Evolutionary conservation across 1,140 invertebrate genomes (phyloP), one percentile per base, ranked within the genome.

Genomic region (Musca vetustissima): DNA sequence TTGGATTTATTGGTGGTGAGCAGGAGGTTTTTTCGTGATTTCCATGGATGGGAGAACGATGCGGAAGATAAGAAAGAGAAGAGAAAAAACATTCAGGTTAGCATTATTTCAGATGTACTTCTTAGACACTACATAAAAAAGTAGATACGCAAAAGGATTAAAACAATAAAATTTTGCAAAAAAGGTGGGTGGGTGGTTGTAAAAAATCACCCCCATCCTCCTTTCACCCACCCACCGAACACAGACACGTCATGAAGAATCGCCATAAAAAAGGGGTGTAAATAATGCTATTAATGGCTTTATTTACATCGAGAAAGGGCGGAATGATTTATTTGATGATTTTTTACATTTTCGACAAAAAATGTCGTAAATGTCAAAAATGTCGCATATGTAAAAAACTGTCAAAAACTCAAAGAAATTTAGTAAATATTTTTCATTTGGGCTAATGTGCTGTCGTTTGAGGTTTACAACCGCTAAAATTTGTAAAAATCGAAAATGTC

Each of bases 161-260:
- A 66, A 49, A 47, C 50, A 24, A 49, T 47, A 66, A 66, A 66
- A 66, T 49, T 66, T 66, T 50, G 28, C 48, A 66, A n/a, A n/a
- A n/a, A n/a, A n/a, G n/a, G n/a, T n/a, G n/a, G 50, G 48, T 48
- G 64, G n/a, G 15, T 22, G n/a, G 28, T 50, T 50, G 48, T 49
- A 50, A n/a, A n/a, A 66, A 50, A 50, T 49, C 47, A 15, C 64
- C 50, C 50, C 49, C 25, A 17, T 50, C 25, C 50, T 49, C 17
- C 24, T 22, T 15, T 50, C 48, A 25, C 32, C 50, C 50, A 13
- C 49, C 17, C 50, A 25, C 50, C 50, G 48, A 14, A n/a, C 47
- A 47, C 25, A 32, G 9, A 32, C 3, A 32, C 28, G 9, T 32
- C 28, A 32, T 9, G 9, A 32, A 32, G 9, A 32, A 32, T n/a